Percentiles rank a stretch among this genome's conserved stretches.
These are phyloP conservation scores for Yasuhikotakia modesta DNA, from an alignment of 2,797 vertebrate species.

Conservation along the genomic window DNA sequence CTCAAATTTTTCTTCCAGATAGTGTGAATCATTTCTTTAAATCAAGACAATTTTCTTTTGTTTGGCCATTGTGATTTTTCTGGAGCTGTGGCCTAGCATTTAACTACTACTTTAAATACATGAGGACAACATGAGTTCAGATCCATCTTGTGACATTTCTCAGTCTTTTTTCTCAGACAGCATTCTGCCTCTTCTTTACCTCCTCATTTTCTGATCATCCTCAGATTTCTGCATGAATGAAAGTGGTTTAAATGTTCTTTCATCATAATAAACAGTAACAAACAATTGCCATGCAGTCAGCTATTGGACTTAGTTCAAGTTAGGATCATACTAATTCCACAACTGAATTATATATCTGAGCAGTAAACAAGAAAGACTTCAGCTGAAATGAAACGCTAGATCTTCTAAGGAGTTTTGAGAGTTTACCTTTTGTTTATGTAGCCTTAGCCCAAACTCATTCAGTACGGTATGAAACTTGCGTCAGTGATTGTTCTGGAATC, in stretches of 20 bases:
- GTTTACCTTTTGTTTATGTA: slow-evolving; percentile 13
- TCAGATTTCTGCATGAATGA: not conserved
- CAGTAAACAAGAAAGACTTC: not conserved
- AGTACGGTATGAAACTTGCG: slow-evolving; percentile 11
- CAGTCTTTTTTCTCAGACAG: not conserved
- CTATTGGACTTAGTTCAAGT: not conserved
- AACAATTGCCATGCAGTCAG: not conserved
- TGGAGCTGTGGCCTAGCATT: too few relatives aligned
- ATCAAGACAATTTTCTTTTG: too few relatives aligned
- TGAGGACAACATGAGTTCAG: not conserved
- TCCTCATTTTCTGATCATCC: not conserved
- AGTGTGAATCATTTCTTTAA: too few relatives aligned
- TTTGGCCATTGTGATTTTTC: too few relatives aligned
- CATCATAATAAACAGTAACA: not conserved
- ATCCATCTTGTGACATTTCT: not conserved
- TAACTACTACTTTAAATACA: too few relatives aligned
- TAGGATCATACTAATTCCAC: not conserved
- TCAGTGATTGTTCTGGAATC: slow-evolving; percentile 31
- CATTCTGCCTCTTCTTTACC: not conserved
- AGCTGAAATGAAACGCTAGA: slow-evolving; percentile 9
- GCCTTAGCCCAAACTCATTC: slow-evolving; percentile 17
- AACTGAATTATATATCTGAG: not conserved
- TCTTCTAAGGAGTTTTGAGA: slow-evolving; percentile 23
- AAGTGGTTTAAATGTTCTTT: not conserved
- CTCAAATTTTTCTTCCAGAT: too few relatives aligned